phyloP scores from a whole-genome alignment of 2,888 invertebrate genomes.

The Aplocera efformata region DNA sequence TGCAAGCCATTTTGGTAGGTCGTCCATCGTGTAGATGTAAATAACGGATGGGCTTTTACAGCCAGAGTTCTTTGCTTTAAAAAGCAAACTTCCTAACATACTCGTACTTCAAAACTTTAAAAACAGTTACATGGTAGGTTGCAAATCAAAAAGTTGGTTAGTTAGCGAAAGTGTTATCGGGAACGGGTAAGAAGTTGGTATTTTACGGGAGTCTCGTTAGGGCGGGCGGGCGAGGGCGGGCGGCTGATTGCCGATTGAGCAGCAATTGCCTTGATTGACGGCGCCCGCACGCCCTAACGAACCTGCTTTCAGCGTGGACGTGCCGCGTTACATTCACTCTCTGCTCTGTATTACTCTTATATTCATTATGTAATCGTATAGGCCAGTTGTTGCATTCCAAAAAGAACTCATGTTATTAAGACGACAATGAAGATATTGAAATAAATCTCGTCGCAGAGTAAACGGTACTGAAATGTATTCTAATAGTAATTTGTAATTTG shows the following conservation, averaged over 20 bases:
- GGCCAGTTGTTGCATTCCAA: conserved; percentile 7
- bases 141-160: conserved; percentile 43
- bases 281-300: conserved; percentile 72
- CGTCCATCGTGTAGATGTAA: no score
- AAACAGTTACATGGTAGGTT: conserved; percentile 26
- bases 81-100: no score
- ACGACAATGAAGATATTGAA: no score
- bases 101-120: not conserved
- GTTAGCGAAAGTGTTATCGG: conserved; percentile 49
- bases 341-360: conserved; percentile 15
- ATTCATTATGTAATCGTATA: conserved; percentile 6
- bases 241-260: conserved; percentile 80
- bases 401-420: no score
- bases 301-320: conserved; percentile 74
- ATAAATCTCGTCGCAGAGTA: no score
- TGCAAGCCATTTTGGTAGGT: no score
- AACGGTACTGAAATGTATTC: no score
- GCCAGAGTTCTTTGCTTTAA: no score
- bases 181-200: conserved; percentile 66
- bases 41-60: no score
- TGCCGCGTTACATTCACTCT: conserved; percentile 32
- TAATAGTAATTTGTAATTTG: no score
- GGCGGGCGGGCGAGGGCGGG: conserved; percentile 36
- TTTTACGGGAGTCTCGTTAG: conserved; percentile 68
- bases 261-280: conserved; percentile 81